phyloP scores from a whole-genome alignment of 2,888 invertebrate genomes.

The Mesodorylaimus sp. region DNA sequence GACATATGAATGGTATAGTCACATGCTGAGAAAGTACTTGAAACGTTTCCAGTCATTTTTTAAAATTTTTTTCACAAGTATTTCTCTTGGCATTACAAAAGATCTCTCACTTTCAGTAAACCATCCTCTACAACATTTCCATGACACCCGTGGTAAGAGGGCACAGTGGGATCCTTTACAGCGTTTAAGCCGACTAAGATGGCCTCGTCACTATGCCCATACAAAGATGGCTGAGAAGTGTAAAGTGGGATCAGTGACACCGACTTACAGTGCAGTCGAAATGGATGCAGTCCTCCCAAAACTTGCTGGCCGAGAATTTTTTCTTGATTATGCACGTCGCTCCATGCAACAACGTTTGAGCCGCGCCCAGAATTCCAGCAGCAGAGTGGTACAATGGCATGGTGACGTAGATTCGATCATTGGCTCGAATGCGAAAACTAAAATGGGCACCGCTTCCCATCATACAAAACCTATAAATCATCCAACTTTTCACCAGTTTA shows the following conservation, averaged over 20 bases:
- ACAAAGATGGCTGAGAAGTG: no score
- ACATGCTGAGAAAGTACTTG: no score
- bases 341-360: slow-evolving; percentile 37
- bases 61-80: no score
- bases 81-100: no score
- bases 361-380: slow-evolving; percentile 48
- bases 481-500: no score
- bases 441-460: slow-evolving; percentile 24
- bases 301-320: slow-evolving; percentile 83
- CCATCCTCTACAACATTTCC: no score
- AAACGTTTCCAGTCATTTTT: no score
- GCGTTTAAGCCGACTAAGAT: not conserved
- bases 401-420: slow-evolving; percentile 69
- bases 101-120: no score
- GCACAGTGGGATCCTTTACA: not conserved
- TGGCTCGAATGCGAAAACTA: slow-evolving; percentile 42
- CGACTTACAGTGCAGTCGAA: slow-evolving; percentile 69
- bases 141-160: no score
- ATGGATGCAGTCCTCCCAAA: slow-evolving; percentile 76
- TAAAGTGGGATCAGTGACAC: not conserved
- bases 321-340: slow-evolving; percentile 60
- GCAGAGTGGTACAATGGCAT: slow-evolving; percentile 89
- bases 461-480: slow-evolving; percentile 24
- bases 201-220: no score
- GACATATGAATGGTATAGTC: no score